These are phyloP conservation scores for Lasiurus borealis DNA, from an alignment of 2,113 vertebrate genomes.

Conservation along the genomic window DNA sequence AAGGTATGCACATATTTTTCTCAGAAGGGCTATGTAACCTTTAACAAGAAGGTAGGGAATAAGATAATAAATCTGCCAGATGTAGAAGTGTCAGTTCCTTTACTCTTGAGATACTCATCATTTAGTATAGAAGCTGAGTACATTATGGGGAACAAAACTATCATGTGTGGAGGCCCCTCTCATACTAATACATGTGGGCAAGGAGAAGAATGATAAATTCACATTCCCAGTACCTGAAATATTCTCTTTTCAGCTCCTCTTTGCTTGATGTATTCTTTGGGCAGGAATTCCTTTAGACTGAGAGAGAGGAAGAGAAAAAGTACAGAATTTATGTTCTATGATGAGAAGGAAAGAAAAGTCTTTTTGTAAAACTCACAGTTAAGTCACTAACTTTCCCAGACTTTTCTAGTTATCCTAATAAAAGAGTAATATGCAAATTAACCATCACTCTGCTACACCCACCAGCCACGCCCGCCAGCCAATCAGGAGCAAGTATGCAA, in stretches of 20 bases:
- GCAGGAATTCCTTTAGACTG: slow-evolving; percentile 92
- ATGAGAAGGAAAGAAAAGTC: slow-evolving; percentile 30
- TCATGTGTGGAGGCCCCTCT: neutral
- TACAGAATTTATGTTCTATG: slow-evolving; percentile 35
- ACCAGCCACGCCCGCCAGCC: too few species aligned
- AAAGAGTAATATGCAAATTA: too few species aligned
- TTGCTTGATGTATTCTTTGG: slow-evolving; percentile 92
- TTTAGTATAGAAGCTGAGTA: neutral
- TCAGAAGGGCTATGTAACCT: slow-evolving; percentile 71
- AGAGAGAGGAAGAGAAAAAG: neutral
- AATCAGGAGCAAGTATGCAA: too few species aligned
- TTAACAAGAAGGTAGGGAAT: slow-evolving; percentile 71
- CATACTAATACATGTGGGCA: slow-evolving; percentile 48
- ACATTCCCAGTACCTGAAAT: slow-evolving; percentile 89
- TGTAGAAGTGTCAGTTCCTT: slow-evolving; percentile 66
- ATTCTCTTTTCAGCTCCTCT: slow-evolving; percentile 91
- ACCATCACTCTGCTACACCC: too few species aligned
- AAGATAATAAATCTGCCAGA: slow-evolving; percentile 73
- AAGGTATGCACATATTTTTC: slow-evolving; percentile 45
- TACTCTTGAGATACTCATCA: slow-evolving; percentile 38
- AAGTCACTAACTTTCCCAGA: neutral
- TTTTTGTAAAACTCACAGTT: slow-evolving; percentile 26
- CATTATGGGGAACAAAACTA: neutral
- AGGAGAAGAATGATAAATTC: neutral
- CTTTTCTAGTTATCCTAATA: neutral